These are phyloP conservation scores for Plutomurus gul DNA, from an alignment of 1,140 invertebrate species.

Conservation along the genomic window DNA sequence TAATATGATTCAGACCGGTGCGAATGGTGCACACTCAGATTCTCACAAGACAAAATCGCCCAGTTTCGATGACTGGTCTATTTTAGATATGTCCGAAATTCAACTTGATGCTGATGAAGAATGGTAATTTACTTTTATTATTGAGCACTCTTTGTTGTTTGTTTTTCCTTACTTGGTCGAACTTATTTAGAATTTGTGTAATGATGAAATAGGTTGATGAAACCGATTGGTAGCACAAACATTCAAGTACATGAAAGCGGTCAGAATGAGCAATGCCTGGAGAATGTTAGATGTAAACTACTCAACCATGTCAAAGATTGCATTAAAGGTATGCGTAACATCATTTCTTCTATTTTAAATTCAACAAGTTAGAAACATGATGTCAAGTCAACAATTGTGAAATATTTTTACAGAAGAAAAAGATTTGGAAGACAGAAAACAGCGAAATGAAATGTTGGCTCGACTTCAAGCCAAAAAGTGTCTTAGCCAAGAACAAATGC, in stretches of 20 bases:
- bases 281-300: neutral
- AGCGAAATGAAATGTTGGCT: neutral
- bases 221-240: neutral
- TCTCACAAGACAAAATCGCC: neutral
- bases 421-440: neutral
- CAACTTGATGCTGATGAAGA: neutral
- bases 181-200: too few relatives aligned
- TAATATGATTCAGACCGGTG: neutral
- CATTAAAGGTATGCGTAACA: neutral
- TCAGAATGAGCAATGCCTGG: neutral
- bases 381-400: neutral
- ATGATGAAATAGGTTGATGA: too few relatives aligned
- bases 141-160: too few relatives aligned
- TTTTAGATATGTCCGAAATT: neutral
- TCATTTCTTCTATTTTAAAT: neutral
- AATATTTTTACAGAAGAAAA: neutral
- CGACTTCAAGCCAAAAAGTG: neutral
- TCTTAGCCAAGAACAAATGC: too few relatives aligned
- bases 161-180: too few relatives aligned
- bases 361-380: too few relatives aligned
- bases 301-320: constrained; percentile 14
- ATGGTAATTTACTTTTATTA: neutral
- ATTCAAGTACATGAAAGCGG: neutral
- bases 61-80: constrained; percentile 20
- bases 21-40: neutral